phyloP scores from a whole-genome alignment of 1,140 invertebrate genomes.

The Dendrolimus punctatus region DNA sequence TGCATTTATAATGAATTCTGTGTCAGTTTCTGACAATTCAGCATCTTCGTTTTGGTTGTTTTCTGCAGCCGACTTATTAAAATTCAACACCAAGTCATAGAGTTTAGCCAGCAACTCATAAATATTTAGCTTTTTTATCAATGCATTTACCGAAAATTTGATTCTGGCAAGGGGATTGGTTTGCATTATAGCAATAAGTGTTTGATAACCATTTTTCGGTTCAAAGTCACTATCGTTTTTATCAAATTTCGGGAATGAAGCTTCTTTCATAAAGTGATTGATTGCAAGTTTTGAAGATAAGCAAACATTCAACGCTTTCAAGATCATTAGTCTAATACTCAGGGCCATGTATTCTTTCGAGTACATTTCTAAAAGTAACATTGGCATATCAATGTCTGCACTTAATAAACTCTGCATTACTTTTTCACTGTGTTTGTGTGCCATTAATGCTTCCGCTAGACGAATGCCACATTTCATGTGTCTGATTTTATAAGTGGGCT shows the following conservation, averaged over 20 bases:
- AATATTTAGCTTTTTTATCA: slow-evolving; percentile 88
- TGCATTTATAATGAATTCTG: slow-evolving; percentile 68
- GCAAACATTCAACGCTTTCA: slow-evolving; percentile 85
- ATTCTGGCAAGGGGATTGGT: slow-evolving; percentile 81
- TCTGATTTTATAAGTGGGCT: slow-evolving; percentile 91
- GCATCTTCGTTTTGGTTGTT: slow-evolving; percentile 34
- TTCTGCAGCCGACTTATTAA: slow-evolving; percentile 39
- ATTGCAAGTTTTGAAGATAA: slow-evolving; percentile 81
- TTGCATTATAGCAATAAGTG: slow-evolving; percentile 82
- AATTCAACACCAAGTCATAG: slow-evolving; percentile 42
- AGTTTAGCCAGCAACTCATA: slow-evolving; percentile 81
- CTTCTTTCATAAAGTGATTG: slow-evolving; percentile 77
- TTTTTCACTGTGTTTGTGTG: slow-evolving; percentile 59
- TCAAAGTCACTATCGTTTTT: slow-evolving; percentile 48
- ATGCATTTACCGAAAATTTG: slow-evolving; percentile 85
- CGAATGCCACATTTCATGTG: slow-evolving; percentile 95
- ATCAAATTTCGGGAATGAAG: slow-evolving; percentile 49
- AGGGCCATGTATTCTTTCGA: slow-evolving; percentile 90
- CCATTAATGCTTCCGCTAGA: slow-evolving; percentile 81
- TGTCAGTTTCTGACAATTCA: slow-evolving; percentile 62
- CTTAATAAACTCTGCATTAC: slow-evolving; percentile 78
- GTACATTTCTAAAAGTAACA: slow-evolving; percentile 83
- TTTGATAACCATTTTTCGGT: slow-evolving; percentile 80
- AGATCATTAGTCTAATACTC: slow-evolving; percentile 90
- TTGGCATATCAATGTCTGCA: slow-evolving; percentile 76